These are phyloP conservation scores for Ypsolopha sequella DNA, from an alignment of 2,888 invertebrate genomes.

Conservation along the genomic window DNA sequence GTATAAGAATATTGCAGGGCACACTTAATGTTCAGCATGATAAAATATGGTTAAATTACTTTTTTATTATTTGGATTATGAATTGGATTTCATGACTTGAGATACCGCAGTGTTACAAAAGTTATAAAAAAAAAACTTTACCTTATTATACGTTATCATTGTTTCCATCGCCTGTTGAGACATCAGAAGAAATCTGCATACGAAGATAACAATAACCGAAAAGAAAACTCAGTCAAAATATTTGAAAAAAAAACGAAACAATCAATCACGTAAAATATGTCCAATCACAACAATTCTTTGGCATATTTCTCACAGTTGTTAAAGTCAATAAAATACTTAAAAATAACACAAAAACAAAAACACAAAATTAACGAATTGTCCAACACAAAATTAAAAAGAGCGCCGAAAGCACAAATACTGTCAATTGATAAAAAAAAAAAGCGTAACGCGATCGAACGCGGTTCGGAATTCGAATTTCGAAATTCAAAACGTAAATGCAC, in stretches of 20 bases:
- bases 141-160: conserved; percentile 61
- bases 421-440: conserved; percentile 10
- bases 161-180: conserved; percentile 54
- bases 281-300: conserved; percentile 56
- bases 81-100: no score
- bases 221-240: conserved; percentile 26
- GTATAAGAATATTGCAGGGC: no score
- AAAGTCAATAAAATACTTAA: neutral
- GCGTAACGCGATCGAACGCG: conserved; percentile 36
- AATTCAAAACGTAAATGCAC: conserved; percentile 21
- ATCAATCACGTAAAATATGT: conserved; percentile 41
- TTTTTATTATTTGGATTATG: no score
- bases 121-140: conserved; percentile 19
- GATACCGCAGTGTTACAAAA: no score
- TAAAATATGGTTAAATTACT: no score
- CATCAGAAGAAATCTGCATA: conserved; percentile 43
- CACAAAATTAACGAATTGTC: conserved; percentile 29
- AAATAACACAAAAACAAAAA: conserved; percentile 32
- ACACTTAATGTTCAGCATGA: no score
- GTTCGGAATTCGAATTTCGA: conserved; percentile 1
- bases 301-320: conserved; percentile 37
- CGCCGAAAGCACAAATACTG: conserved; percentile 35
- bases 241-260: conserved; percentile 28
- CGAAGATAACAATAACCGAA: conserved; percentile 21
- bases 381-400: conserved; percentile 32